phyloP scores from a whole-genome alignment of 30 jellyfish, hydroid and myxozoan species.

The Aurelia sp. region DNA sequence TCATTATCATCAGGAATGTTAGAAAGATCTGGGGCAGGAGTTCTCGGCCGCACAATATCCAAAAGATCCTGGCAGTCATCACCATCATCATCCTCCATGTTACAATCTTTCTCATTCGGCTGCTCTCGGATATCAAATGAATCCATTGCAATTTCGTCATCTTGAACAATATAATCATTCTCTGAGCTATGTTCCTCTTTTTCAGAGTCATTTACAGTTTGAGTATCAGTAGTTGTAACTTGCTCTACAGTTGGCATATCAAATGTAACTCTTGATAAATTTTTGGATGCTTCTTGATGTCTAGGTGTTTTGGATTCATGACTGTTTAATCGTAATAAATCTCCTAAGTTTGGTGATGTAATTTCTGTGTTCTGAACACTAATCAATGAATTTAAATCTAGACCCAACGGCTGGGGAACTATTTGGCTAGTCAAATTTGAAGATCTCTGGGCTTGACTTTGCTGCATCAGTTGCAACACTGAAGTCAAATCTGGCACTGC shows the following conservation, averaged over 20 bases:
- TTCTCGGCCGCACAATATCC: conserved; percentile 10
- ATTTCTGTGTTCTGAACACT: too few species aligned
- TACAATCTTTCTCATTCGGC: not conserved
- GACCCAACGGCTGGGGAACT: not conserved
- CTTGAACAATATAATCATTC: not conserved
- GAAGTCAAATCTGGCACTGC: not conserved
- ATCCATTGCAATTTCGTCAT: not conserved
- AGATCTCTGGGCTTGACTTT: not conserved
- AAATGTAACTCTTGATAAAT: too few species aligned
- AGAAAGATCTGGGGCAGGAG: not conserved
- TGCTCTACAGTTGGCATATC: too few species aligned
- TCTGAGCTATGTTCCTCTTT: too few species aligned
- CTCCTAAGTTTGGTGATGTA: too few species aligned
- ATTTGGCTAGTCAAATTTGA: too few species aligned
- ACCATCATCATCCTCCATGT: not conserved
- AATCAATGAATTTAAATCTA: not conserved
- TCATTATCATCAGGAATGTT: not conserved
- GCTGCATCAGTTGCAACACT: not conserved
- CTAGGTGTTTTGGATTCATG: not conserved
- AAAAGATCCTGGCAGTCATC: not conserved
- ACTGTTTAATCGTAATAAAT: not conserved
- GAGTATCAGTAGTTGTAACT: too few species aligned
- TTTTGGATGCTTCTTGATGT: not conserved
- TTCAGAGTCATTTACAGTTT: too few species aligned
- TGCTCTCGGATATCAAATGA: conserved; percentile 16